Evolutionary conservation across 1,140 invertebrate genomes (phyloP).

Genomic region (Gryllus bimaculatus): DNA sequence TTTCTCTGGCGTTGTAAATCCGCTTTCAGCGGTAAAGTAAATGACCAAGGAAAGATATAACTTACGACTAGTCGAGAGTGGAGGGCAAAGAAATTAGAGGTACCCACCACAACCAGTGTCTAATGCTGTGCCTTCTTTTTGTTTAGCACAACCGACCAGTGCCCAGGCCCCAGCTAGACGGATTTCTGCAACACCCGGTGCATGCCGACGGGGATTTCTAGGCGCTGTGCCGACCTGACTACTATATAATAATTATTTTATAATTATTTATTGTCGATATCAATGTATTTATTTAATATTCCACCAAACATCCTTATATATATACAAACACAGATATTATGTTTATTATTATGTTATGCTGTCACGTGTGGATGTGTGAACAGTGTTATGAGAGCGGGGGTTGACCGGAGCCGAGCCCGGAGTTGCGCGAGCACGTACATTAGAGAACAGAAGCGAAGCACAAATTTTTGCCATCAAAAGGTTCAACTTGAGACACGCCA

Average conservation of each 20-base stretch:
- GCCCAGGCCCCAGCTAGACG: neutral
- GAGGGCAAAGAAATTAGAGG: too few relatives aligned
- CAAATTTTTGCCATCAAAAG: neutral
- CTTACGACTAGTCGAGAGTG: too few relatives aligned
- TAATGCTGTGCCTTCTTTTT: neutral
- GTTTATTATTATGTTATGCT: neutral
- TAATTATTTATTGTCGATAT: conserved; percentile 6
- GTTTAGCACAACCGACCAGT: neutral
- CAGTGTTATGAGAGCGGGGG: neutral
- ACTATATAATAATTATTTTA: neutral
- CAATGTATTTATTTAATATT: conserved; percentile 6
- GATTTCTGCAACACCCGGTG: neutral
- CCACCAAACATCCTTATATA: conserved; percentile 4
- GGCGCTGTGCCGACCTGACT: neutral
- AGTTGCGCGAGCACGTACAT: neutral
- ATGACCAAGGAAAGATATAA: too few relatives aligned
- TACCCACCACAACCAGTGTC: too few relatives aligned
- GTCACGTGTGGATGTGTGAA: neutral
- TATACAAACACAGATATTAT: neutral
- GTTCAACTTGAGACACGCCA: neutral
- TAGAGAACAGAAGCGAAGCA: neutral
- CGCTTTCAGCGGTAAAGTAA: too few relatives aligned
- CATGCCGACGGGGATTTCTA: neutral
- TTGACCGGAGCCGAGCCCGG: neutral
- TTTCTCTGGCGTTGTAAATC: too few relatives aligned